Base-by-base conservation (phyloP, 2,888 invertebrate genomes). In the Polyploca ridens region DNA sequence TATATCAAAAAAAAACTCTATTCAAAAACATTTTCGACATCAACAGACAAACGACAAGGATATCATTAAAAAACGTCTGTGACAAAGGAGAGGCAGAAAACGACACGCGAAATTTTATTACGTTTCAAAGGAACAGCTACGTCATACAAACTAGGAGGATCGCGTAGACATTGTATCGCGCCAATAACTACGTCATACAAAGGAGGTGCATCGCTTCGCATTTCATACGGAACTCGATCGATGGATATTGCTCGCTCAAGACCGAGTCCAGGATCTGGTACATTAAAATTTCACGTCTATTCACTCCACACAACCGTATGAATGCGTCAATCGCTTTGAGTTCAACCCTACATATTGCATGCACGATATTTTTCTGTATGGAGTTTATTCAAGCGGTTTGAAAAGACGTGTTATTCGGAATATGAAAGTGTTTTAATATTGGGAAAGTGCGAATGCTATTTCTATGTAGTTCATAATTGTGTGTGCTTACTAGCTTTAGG, bases 151-250 rank as follows among this genome's bases (percentile, higher is more conserved):
- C n/a, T n/a, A n/a, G 10, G 71, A 77, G 79, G 78, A 76, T 77
- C 78, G 82, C 69, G 78, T 71, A 75, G 75, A 85, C 79, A 81
- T 81, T 83, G 82, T 84, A 79, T 77, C 74, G 77, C 67, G 65
- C 76, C 75, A 83, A 82, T 85, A 85, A 82, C 74, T 71, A 76
- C 69, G 66, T 73, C 70, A 76, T 74, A 79, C 79, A 83, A 83
- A 79, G 73, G 76, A 75, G 73, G 70, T 82, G 82, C 81, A 83
- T 76, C 71, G 74, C 71, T 72, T 71, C 71, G 74, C 74, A 72
- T 81, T 82, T 76, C 73, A 77, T 75, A 64, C 64, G 65, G 64
- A 46, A 66, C 66, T 66, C 63, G 62, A 71, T 69, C 72, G 70
- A 71, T 74, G 63, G 68, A 75, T 81, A 80, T 77, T 80, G 75